Percentiles rank a stretch among this genome's conserved stretches.
phyloP scores from a whole-genome alignment of 2,888 invertebrate genomes.

The Isoperla grammatica region DNA sequence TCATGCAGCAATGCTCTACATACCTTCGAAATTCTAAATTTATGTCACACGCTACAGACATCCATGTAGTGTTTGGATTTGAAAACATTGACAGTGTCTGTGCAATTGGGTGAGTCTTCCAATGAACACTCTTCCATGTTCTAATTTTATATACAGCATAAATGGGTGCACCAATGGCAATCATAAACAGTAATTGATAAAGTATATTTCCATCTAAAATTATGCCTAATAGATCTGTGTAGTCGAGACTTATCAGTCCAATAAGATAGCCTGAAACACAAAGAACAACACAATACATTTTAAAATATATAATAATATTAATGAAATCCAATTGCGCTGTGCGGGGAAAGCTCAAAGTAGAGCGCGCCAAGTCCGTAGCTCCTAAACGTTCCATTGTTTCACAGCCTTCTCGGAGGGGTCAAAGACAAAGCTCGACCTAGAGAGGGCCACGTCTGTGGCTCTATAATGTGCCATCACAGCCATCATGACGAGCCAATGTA shows the following conservation, averaged over 20 bases:
- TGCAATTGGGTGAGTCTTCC: conserved; percentile 70
- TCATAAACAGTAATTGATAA: conserved; percentile 43
- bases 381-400: no score
- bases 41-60: conserved; percentile 61
- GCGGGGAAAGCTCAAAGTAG: no score
- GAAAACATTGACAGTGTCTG: conserved; percentile 60
- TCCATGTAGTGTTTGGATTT: conserved; percentile 59
- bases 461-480: no score
- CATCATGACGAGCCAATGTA: no score
- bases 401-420: no score
- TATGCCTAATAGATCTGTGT: conserved; percentile 29
- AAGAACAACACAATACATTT: not conserved
- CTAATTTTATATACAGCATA: conserved; percentile 49
- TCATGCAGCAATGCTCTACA: no score
- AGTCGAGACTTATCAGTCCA: conserved; percentile 19
- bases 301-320: not conserved
- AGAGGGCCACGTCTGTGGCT: no score
- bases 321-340: no score
- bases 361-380: no score
- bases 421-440: no score
- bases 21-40: conserved; percentile 71
- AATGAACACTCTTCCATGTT: conserved; percentile 64
- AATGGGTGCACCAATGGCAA: conserved; percentile 50
- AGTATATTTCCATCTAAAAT: conserved; percentile 32
- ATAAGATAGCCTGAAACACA: conserved; percentile 27